These are phyloP conservation scores for Embidobia sp. DNA, from an alignment of 2,888 invertebrate species.

Conservation along the genomic window DNA sequence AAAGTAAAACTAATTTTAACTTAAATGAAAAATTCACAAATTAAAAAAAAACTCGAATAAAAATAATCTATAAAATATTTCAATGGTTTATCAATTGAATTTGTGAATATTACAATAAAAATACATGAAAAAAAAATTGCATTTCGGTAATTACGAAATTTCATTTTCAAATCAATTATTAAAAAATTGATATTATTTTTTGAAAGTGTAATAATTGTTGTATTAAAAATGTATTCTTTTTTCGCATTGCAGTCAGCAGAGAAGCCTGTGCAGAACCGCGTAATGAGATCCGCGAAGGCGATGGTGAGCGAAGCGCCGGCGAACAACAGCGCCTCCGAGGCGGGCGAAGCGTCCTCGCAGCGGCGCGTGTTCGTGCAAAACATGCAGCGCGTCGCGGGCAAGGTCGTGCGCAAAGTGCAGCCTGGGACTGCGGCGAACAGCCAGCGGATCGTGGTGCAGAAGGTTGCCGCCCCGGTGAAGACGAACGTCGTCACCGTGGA, in stretches of 20 bases:
- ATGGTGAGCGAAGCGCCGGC: conserved; percentile 1
- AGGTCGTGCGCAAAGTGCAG: conserved; percentile 16
- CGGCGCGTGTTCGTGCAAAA: conserved; percentile 74
- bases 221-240: no score
- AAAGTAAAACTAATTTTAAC: no score
- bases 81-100: no score
- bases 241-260: conserved; percentile 14
- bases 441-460: conserved; percentile 73
- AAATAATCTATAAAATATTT: no score
- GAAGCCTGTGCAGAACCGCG: conserved; percentile 10
- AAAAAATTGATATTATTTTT: no score
- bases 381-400: conserved; percentile 68
- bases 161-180: no score
- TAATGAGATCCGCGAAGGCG: conserved; percentile 18
- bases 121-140: no score
- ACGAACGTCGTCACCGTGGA: conserved; percentile 81
- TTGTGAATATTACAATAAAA: no score
- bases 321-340: conserved; percentile 3
- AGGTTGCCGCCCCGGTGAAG: conserved; percentile 68
- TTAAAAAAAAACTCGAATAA: no score
- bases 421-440: conserved; percentile 8
- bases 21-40: no score
- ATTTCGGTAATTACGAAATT: no score
- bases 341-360: conserved; percentile 5
- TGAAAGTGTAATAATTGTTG: no score